Evolutionary conservation across 1,140 invertebrate genomes (phyloP).

Genomic region (Heliconius himera): DNA sequence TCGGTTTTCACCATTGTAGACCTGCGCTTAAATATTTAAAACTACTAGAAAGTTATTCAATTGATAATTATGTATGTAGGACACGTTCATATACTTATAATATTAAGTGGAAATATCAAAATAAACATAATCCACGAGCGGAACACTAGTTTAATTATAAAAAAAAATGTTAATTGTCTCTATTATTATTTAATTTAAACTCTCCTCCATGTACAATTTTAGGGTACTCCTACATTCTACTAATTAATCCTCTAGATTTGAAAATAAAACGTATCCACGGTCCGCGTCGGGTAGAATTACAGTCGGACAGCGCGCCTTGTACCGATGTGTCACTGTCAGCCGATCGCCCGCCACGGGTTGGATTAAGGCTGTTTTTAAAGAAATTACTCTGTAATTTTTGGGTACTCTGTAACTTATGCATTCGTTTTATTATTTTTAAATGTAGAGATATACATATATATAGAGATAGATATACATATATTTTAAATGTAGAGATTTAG

Average conservation of each 20-base stretch:
- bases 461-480: too few relatives aligned
- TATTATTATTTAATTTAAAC: neutral
- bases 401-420: conserved; percentile 29
- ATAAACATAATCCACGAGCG: too few relatives aligned
- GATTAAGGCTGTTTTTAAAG: conserved; percentile 76
- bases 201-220: neutral
- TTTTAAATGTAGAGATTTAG: too few relatives aligned
- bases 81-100: too few relatives aligned
- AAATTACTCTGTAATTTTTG: conserved; percentile 62
- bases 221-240: conserved; percentile 23
- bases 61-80: too few relatives aligned
- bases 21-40: too few relatives aligned
- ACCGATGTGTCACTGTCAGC: conserved; percentile 81
- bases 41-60: too few relatives aligned
- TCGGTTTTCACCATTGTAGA: too few relatives aligned
- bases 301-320: conserved; percentile 76
- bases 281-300: conserved; percentile 75
- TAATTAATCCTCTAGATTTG: conserved; percentile 58
- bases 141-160: neutral
- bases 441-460: too few relatives aligned
- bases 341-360: conserved; percentile 60
- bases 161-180: neutral
- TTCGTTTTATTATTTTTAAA: conserved; percentile 7
- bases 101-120: too few relatives aligned
- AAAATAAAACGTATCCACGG: conserved; percentile 56